Evolutionary conservation across 1,140 invertebrate species (phyloP), one percentile per base, ranked within the genome.

Genomic region (Samia ricini): DNA sequence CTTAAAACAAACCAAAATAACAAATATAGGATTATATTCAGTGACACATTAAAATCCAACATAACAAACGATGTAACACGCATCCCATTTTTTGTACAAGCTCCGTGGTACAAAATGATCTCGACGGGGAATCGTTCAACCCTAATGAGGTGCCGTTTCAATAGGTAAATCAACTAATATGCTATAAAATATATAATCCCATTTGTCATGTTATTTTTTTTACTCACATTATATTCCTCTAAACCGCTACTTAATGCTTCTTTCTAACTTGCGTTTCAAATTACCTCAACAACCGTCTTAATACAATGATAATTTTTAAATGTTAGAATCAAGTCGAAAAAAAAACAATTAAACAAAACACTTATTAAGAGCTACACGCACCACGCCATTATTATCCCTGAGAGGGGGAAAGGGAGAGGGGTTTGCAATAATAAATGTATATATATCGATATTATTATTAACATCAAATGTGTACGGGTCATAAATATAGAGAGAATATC

Each of bases 21-120:
- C 86, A 89, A 89, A 89, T 89, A 88, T 89, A 89, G 86, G 86
- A 89, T 89, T 89, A 89, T 89, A 89, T 89, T 89, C 76, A 88
- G 76, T 79, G 83, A 86, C 86, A 89, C 85, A 86, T 85, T 89
- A 74, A 88, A 86, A 83, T 81, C 83, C 83, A 87, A 85, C 80
- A 83, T 77, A 76, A 79, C 83, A 81, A 83, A 82, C 81, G 76
- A 75, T 75, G 80, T 78, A 73, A 67, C 72, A 66, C 7, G 52
- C 10, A 23, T 56, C 65, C 82, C 77, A 81, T 64, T 79, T n/a
- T 78, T 83, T 77, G 77, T 66, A 77, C 68, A 78, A 80, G 76
- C 73, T 69, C 75, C 76, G 76, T n/a, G n/a, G n/a, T 74, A 79
- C 69, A 78, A 23, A n/a, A 56, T 7, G 50, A 64, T 75, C 71